Conservation (phyloP, 2,888 invertebrate genomes). For the Pachycephus smyrnensis region DNA sequence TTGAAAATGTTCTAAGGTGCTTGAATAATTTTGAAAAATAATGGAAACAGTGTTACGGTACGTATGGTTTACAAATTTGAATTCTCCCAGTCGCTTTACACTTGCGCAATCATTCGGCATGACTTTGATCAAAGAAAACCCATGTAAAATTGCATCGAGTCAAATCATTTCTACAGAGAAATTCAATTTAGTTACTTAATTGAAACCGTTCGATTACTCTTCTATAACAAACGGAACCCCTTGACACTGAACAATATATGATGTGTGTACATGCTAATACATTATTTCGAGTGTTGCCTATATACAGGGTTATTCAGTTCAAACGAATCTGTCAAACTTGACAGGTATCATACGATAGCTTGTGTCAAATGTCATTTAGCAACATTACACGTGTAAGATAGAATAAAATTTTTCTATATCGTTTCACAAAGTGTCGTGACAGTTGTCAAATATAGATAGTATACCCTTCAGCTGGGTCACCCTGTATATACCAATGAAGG, state of each 20-base stretch:
- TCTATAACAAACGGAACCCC: neutral
- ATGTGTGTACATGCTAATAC: neutral
- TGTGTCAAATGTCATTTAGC: neutral
- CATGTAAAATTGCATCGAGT: neutral
- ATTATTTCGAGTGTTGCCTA: neutral
- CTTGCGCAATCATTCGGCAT: neutral
- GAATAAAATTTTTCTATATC: neutral
- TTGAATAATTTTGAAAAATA: neutral
- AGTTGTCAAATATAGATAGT: neutral
- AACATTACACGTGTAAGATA: neutral
- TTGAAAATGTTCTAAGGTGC: too few species aligned
- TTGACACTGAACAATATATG: neutral
- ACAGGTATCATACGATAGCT: neutral
- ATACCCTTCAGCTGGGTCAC: neutral
- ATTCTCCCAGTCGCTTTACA: too few species aligned
- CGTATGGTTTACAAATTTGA: too few species aligned
- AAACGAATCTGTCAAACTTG: neutral
- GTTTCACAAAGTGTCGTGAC: neutral
- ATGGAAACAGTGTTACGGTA: neutral
- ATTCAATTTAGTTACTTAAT: neutral
- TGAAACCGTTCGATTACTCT: neutral
- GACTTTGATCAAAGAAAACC: neutral
- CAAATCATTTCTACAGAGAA: neutral
- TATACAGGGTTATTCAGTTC: neutral
- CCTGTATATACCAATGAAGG: neutral